Evolutionary conservation across 1,140 invertebrate genomes (phyloP).

Genomic region (Meloidogyne floridensis): DNA sequence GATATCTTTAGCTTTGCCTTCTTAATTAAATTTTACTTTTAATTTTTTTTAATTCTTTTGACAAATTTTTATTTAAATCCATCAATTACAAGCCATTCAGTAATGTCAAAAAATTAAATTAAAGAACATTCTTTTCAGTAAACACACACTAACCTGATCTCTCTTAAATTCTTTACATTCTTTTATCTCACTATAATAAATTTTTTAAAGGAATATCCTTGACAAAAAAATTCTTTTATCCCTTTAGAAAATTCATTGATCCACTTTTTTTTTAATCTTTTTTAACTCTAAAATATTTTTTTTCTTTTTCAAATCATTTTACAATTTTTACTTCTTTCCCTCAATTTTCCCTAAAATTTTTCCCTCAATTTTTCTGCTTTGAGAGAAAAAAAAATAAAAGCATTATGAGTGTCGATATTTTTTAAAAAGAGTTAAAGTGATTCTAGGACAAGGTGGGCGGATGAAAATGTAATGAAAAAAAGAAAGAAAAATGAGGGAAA

Average conservation of each 20-base stretch:
- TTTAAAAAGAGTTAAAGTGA: not conserved
- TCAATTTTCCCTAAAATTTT: not conserved
- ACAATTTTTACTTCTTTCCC: not conserved
- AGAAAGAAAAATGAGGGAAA: not conserved
- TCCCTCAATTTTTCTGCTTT: not conserved
- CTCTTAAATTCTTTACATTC: no score
- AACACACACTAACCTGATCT: no score
- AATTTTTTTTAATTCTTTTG: no score
- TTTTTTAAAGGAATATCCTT: no score
- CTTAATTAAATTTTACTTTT: no score
- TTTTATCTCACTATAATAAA: no score
- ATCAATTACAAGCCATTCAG: no score
- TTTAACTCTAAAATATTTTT: not conserved
- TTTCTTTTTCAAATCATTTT: not conserved
- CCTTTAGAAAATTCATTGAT: not conserved
- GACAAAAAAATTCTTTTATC: no score
- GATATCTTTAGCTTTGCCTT: no score
- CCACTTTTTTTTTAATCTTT: not conserved
- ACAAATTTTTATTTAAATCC: no score
- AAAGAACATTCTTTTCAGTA: no score
- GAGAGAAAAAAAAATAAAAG: not conserved
- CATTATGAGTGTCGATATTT: not conserved
- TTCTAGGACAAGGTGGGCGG: slow-evolving; percentile 2
- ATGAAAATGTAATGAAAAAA: not conserved
- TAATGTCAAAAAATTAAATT: no score